Percentiles rank a stretch among this genome's conserved stretches.
Conservation (phyloP, 2,888 invertebrate species). For the Lepetodrilus schrolli region DNA sequence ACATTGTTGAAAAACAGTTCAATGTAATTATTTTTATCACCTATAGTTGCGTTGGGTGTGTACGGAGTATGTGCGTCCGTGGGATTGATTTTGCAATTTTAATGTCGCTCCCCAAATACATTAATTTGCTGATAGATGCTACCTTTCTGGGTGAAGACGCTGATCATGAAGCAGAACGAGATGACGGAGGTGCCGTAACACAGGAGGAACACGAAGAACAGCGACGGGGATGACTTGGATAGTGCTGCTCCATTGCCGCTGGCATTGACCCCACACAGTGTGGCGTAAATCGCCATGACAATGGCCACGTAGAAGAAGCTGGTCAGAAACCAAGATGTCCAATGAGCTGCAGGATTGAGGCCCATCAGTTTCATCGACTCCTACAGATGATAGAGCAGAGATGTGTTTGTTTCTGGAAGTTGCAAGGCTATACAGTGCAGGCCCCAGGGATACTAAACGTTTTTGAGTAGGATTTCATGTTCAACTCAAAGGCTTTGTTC, state of each 20-base stretch:
- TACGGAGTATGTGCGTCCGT: no score
- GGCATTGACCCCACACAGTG: constrained; percentile 66
- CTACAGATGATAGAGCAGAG: constrained; percentile 74
- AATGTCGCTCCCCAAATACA: no score
- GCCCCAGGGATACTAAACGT: background rate
- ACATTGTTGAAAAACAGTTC: no score
- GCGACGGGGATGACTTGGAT: constrained; percentile 78
- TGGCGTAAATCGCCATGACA: constrained; percentile 77
- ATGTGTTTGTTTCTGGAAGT: background rate
- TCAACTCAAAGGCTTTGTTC: no score
- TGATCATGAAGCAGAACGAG: constrained; percentile 86
- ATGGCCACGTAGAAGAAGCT: constrained; percentile 82
- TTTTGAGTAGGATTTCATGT: no score
- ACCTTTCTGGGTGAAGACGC: constrained; percentile 88
- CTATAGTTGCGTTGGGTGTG: no score
- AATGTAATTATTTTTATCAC: no score
- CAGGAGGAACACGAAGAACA: constrained; percentile 83
- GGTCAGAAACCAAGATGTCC: constrained; percentile 89
- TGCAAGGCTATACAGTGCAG: background rate
- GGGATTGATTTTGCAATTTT: no score
- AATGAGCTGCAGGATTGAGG: constrained; percentile 86
- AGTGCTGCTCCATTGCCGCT: constrained; percentile 54
- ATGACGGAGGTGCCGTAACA: constrained; percentile 84
- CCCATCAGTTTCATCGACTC: constrained; percentile 95
- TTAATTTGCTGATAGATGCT: no score